These are phyloP conservation scores for Drepana arcuata DNA, from an alignment of 1,140 invertebrate species.

Conservation along the genomic window DNA sequence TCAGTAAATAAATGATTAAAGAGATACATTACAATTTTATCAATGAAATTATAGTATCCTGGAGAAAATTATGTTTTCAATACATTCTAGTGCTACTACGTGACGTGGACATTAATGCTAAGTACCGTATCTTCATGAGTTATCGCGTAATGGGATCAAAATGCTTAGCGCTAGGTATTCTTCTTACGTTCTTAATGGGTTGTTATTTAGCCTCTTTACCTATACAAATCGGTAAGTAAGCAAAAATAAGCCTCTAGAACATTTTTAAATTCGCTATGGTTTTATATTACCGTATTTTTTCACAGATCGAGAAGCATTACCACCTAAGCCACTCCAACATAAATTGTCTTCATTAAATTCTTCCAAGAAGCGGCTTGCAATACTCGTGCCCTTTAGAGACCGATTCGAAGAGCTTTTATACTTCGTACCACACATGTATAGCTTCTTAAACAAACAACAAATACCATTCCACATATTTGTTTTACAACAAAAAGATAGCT, in stretches of 20 bases:
- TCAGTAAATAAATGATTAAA: too few species aligned
- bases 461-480: constrained; percentile 92
- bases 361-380: constrained; percentile 74
- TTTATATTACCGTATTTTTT: too few species aligned
- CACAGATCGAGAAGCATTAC: constrained; percentile 33
- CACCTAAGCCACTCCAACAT: constrained; percentile 28
- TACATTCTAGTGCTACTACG: constrained; percentile 1
- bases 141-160: constrained; percentile 42
- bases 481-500: constrained; percentile 91
- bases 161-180: constrained; percentile 49
- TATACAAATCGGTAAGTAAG: constrained; percentile 42
- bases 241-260: too few species aligned
- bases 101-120: constrained; percentile 31
- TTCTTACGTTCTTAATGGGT: constrained; percentile 57
- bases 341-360: constrained; percentile 18
- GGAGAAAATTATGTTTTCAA: neutral
- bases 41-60: neutral
- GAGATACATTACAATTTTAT: neutral
- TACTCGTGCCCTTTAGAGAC: constrained; percentile 95
- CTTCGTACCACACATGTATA: constrained; percentile 93
- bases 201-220: constrained; percentile 56
- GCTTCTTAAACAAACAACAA: constrained; percentile 87
- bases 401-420: constrained; percentile 94
- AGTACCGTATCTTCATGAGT: constrained; percentile 48
- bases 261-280: too few species aligned